Evolutionary conservation across 2,113 vertebrate species (phyloP).

Genomic region (Zingel zingel): DNA sequence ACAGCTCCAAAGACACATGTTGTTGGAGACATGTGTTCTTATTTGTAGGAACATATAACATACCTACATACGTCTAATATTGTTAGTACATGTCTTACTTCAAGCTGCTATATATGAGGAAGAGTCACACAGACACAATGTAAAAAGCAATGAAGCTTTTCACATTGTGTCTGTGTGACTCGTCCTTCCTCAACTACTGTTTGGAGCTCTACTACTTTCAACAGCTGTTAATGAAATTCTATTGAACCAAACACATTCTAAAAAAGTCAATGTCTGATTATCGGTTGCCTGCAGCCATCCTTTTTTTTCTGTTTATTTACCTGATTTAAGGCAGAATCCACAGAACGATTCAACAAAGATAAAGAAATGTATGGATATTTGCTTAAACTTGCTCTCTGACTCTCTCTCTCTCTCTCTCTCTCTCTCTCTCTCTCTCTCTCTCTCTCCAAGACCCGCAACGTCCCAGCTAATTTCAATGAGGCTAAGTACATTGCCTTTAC

Average conservation of each 20-base stretch:
- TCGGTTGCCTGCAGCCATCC: not conserved
- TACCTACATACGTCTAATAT: not conserved
- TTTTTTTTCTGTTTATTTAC: not conserved
- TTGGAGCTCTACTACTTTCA: constrained; percentile 22
- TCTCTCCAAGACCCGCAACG: constrained; percentile 89
- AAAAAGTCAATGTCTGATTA: constrained; percentile 51
- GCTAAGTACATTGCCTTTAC: constrained; percentile 99
- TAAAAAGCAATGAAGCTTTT: not conserved
- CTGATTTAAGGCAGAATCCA: not conserved
- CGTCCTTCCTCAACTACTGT: not conserved
- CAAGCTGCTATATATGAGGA: not conserved
- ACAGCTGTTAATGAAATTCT: constrained; percentile 20
- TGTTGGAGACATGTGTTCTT: not conserved
- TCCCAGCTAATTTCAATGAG: constrained; percentile 98
- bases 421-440: constrained; percentile 1
- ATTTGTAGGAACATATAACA: not conserved
- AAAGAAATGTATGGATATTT: not conserved
- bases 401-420: constrained; percentile 10
- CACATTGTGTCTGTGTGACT: too few relatives aligned
- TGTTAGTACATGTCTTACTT: not conserved
- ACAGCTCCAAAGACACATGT: not conserved
- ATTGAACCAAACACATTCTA: constrained; percentile 28
- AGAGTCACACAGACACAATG: not conserved
- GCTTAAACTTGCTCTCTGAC: not conserved
- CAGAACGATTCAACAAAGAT: not conserved